Percentiles rank a stretch among this genome's conserved stretches.
Evolutionary conservation across 2,113 vertebrate species (phyloP).

Genomic region (Monarcha castaneiventris): DNA sequence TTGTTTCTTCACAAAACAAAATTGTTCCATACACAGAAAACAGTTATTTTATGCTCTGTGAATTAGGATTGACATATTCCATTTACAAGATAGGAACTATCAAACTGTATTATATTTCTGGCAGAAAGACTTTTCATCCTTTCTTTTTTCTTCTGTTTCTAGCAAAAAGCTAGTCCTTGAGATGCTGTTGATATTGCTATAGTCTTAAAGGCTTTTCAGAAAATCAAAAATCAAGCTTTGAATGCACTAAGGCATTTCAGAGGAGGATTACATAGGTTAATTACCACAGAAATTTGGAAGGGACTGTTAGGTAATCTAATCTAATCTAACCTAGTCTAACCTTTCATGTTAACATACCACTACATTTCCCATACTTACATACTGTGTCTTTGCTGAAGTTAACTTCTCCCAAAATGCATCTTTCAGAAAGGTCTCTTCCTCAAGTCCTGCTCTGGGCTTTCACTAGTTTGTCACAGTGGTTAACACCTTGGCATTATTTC

Average conservation of each 20-base stretch:
- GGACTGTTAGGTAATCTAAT: neutral
- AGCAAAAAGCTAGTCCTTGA: neutral
- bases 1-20: neutral
- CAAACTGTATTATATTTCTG: neutral
- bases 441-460: neutral
- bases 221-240: neutral
- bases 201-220: neutral
- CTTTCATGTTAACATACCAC: neutral
- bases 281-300: neutral
- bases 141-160: neutral
- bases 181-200: neutral
- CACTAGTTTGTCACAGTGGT: neutral
- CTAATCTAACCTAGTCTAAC: neutral
- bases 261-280: neutral
- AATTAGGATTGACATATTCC: neutral
- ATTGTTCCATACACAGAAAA: neutral
- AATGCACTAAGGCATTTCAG: neutral
- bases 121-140: neutral
- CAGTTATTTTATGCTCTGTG: neutral
- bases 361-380: neutral
- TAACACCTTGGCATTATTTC: neutral
- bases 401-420: neutral
- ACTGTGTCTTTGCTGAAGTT: neutral
- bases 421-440: neutral
- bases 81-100: neutral